Evolutionary conservation across 37 sponge, comb jelly and placozoan species (phyloP), one percentile per base, ranked within the genome.

Genomic region (Eunapius fragilis): DNA sequence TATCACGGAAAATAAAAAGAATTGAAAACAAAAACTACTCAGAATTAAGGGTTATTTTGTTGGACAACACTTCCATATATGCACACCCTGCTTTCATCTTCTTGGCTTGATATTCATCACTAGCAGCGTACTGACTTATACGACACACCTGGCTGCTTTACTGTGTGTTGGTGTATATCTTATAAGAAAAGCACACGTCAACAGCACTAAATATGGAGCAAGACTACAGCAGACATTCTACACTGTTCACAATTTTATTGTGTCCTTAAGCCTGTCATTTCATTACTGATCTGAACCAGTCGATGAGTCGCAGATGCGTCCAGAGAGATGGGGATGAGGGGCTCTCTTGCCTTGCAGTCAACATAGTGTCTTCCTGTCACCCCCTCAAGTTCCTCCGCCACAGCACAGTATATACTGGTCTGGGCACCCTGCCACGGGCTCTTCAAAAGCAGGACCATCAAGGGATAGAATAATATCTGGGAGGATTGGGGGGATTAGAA

Each of bases 401-500:
- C 85, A 23, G 94, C 94, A 81, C 84, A 87, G 74, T 93, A 76
- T 32, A 93, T 91, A 22, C 69, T 84, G 0, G 94, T 93, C 85
- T 93, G 91, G 27, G 94, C 94, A 49, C 91, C 94, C 34, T 91
- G 84, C 80, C 68, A 74, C 11, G 92, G 80, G 23, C 83, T 81
- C 82, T 91, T 91, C 31, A 87, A 22, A 25, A 87, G 25, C 12
- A 91, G 79, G 6, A 58, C 1, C 58, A 58, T 58, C 58, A 58
- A 17, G 6, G 58, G 58, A 58, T 58, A 58, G 14, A 58, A 58
- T 19, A 58, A 58, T 12, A 58, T 58, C 58, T 58, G 14, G 22
- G 1, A 13, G 14, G 22, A 58, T 13, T 41, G 41, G 41, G n/a
- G n/a, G n/a, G n/a, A n/a, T n/a, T n/a, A n/a, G n/a, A n/a, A n/a